Conservation (phyloP, 2,797 vertebrate species). For the Ispidina picta region DNA sequence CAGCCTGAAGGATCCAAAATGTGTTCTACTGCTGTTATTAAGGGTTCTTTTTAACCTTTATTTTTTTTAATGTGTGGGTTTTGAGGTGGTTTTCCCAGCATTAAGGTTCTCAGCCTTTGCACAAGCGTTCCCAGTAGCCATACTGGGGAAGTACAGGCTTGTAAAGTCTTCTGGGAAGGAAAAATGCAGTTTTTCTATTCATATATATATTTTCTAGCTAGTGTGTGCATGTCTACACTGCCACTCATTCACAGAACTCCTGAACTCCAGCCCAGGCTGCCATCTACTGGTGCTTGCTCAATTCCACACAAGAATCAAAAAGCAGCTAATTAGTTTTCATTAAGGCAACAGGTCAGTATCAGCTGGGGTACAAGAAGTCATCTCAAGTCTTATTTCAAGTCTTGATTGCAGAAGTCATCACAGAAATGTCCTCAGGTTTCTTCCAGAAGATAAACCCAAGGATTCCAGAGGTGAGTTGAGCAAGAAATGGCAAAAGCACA, state of each 20-base stretch:
- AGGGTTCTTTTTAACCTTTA: no score
- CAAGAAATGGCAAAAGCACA: not conserved
- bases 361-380: not conserved
- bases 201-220: not conserved
- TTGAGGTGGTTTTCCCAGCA: not conserved
- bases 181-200: not conserved
- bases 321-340: not conserved
- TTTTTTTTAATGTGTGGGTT: no score
- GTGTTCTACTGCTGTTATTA: not conserved
- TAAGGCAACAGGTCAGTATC: not conserved
- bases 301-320: not conserved
- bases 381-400: not conserved
- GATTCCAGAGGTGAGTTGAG: not conserved
- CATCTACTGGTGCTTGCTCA: conserved; percentile 47
- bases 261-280: conserved; percentile 32
- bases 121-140: not conserved
- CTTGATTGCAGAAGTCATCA: not conserved
- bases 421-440: not conserved
- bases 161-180: not conserved
- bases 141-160: not conserved
- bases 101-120: not conserved
- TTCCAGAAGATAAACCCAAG: not conserved
- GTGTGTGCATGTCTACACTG: not conserved
- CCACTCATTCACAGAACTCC: not conserved
- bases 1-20: not conserved